Evolutionary conservation across 2,797 vertebrate genomes (phyloP).

Genomic region (Antennarius maculatus): DNA sequence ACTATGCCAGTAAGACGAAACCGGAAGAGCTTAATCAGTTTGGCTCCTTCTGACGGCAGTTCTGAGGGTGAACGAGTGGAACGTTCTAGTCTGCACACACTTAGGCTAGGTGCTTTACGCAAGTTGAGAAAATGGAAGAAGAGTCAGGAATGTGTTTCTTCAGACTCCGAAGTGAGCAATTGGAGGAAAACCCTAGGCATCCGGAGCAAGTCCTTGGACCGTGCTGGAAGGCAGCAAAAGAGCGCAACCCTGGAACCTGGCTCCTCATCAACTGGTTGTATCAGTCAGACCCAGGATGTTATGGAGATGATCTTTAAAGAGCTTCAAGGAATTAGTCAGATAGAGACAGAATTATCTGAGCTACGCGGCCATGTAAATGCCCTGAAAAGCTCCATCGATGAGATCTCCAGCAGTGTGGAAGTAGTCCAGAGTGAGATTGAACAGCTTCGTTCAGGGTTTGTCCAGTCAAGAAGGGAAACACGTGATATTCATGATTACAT

Average conservation of each 20-base stretch:
- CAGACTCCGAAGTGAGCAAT: constrained; percentile 94
- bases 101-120: constrained; percentile 92
- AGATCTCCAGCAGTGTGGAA: constrained; percentile 98
- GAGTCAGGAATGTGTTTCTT: constrained; percentile 98
- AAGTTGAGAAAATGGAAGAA: constrained; percentile 99
- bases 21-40: constrained; percentile 95
- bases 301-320: constrained; percentile 99
- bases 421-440: constrained; percentile 99
- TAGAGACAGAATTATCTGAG: constrained; percentile 96
- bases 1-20: constrained; percentile 97
- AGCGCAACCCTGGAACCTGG: constrained; percentile 89
- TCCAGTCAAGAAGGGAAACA: constrained; percentile 97
- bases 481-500: constrained; percentile 98
- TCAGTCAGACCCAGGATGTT: constrained; percentile 97
- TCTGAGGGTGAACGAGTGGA: constrained; percentile 95
- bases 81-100: constrained; percentile 87
- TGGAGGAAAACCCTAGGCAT: constrained; percentile 95
- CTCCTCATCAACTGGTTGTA: constrained; percentile 95
- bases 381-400: constrained; percentile 97
- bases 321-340: constrained; percentile 98
- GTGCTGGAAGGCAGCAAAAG: constrained; percentile 91
- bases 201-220: constrained; percentile 96
- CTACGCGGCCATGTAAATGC: constrained; percentile 97
- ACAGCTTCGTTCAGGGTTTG: constrained; percentile 94
- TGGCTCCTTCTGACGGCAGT: constrained; percentile 95